These are phyloP conservation scores for Formica aserva DNA, from an alignment of 2,888 invertebrate species.

Conservation along the genomic window DNA sequence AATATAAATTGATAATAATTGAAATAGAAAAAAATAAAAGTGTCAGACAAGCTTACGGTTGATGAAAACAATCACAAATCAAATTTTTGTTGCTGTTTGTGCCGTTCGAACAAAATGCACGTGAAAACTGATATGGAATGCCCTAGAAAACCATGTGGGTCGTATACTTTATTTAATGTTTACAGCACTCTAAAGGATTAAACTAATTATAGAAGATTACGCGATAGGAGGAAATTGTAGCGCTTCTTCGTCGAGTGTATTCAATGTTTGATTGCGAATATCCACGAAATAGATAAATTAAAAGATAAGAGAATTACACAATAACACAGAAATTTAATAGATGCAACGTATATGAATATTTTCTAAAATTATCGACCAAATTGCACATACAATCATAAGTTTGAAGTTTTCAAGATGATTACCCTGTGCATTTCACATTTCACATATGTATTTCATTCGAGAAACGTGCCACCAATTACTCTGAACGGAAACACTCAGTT, in stretches of 20 bases:
- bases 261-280: constrained; percentile 33
- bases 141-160: neutral
- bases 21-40: neutral
- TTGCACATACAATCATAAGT: constrained; percentile 6
- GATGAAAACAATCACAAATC: neutral
- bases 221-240: constrained; percentile 13
- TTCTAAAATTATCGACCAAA: constrained; percentile 30
- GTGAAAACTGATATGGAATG: neutral
- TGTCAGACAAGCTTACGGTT: neutral
- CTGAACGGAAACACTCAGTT: neutral
- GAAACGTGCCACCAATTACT: constrained; percentile 30
- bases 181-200: constrained; percentile 24
- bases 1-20: neutral
- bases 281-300: constrained; percentile 25
- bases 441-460: constrained; percentile 15
- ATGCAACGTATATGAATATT: neutral
- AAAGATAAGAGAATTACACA: neutral
- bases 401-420: constrained; percentile 35
- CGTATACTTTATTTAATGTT: constrained; percentile 3
- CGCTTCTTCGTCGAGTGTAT: neutral
- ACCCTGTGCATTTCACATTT: constrained; percentile 22
- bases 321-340: constrained; percentile 7
- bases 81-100: neutral
- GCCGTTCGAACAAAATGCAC: neutral
- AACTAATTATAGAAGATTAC: constrained; percentile 23